Conservation (phyloP, 2,113 vertebrate species). For the Formicarius rufipectus region DNA sequence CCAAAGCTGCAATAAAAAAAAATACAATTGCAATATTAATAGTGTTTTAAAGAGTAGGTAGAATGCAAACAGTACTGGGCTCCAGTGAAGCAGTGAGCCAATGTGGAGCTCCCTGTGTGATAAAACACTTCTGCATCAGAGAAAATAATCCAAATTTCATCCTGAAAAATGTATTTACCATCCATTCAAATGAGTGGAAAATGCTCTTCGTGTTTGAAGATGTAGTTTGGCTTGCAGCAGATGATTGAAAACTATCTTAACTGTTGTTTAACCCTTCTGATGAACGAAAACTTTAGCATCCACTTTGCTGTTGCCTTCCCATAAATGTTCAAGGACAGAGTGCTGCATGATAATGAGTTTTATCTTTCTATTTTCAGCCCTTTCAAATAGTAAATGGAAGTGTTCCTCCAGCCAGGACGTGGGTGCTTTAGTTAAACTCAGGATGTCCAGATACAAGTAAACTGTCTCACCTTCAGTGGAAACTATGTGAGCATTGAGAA, state of each 20-base stretch:
- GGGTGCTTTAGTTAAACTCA: neutral
- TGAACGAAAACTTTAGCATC: neutral
- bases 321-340: neutral
- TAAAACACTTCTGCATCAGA: conserved; percentile 1
- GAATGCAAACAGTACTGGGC: neutral
- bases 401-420: neutral
- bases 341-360: neutral
- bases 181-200: neutral
- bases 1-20: neutral
- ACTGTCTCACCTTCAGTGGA: neutral
- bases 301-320: neutral
- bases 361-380: neutral
- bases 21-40: neutral
- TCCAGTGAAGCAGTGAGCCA: neutral
- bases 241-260: conserved; percentile 9
- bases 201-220: neutral
- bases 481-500: neutral
- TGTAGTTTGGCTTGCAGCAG: neutral
- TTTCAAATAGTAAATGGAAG: neutral
- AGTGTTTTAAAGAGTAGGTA: conserved; percentile 23
- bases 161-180: neutral
- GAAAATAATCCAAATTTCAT: conserved; percentile 32
- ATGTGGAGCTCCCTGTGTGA: neutral
- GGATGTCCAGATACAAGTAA: neutral
- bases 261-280: conserved; percentile 4